These are phyloP conservation scores for Himantopus leucocephalus DNA, from an alignment of 2,113 vertebrate species.

Conservation along the genomic window DNA sequence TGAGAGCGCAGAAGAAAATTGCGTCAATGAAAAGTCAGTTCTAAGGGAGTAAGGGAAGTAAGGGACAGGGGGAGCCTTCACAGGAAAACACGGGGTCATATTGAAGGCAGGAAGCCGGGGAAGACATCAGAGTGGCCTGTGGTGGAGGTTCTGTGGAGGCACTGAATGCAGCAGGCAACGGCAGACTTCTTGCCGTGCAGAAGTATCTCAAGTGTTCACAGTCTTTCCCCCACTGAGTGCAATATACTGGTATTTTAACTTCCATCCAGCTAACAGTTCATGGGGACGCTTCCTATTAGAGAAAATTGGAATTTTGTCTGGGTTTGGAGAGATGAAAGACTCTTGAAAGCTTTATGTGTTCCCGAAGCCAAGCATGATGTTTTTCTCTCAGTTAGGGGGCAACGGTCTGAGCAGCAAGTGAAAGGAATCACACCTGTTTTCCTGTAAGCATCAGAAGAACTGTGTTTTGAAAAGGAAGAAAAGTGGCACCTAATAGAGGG, in stretches of 20 bases:
- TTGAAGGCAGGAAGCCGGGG: neutral
- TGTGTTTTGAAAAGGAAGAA: neutral
- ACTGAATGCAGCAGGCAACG: neutral
- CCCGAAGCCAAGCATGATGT: neutral
- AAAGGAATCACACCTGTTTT: neutral
- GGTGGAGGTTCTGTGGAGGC: neutral
- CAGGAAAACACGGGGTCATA: neutral
- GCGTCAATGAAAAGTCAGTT: neutral
- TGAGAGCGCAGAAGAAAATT: neutral
- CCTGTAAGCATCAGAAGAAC: neutral
- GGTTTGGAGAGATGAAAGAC: neutral
- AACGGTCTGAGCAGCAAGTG: neutral
- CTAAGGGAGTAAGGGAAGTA: neutral
- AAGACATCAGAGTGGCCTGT: neutral
- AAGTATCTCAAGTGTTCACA: neutral
- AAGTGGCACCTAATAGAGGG: neutral
- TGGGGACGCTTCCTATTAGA: neutral
- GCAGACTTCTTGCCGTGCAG: neutral
- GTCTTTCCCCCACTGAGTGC: neutral
- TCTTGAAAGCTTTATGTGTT: neutral
- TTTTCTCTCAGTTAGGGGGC: neutral
- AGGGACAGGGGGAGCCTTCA: too few relatives aligned
- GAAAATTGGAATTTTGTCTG: neutral
- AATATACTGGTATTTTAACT: neutral
- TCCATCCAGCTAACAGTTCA: neutral